These are phyloP conservation scores for Drosophila orena DNA, from an alignment of 1,140 invertebrate genomes.

Conservation along the genomic window DNA sequence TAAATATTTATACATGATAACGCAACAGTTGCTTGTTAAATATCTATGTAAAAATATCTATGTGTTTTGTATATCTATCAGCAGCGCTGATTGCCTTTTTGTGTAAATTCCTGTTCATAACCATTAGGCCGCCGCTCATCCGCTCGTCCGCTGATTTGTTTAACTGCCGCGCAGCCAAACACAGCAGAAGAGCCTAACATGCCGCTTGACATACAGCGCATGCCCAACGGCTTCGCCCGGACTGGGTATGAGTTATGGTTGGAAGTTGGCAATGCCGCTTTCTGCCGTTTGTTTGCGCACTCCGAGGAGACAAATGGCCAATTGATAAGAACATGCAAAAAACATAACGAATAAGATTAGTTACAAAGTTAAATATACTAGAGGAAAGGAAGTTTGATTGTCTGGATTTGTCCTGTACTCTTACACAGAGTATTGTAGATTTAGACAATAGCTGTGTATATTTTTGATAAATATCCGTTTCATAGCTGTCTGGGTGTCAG, in stretches of 20 bases:
- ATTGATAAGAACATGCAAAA: conserved; percentile 46
- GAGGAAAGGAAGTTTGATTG: too few species aligned
- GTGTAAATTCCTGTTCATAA: conserved; percentile 65
- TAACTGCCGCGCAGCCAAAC: conserved; percentile 9
- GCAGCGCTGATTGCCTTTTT: conserved; percentile 68
- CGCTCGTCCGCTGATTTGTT: neutral
- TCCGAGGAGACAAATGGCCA: conserved; percentile 58
- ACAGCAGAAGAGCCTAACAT: too few species aligned
- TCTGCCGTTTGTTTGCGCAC: conserved; percentile 50
- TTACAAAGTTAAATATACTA: too few species aligned
- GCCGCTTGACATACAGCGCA: conserved; percentile 27
- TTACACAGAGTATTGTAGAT: too few species aligned
- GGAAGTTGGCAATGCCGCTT: conserved; percentile 24
- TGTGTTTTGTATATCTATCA: conserved; percentile 63
- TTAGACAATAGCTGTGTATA: too few species aligned
- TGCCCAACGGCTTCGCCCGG: conserved; percentile 24
- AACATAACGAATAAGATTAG: too few species aligned
- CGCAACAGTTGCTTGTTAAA: conserved; percentile 33
- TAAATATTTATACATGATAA: conserved; percentile 69
- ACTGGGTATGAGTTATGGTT: conserved; percentile 25
- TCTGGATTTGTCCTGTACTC: too few species aligned
- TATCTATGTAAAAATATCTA: neutral
- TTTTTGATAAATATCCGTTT: too few species aligned
- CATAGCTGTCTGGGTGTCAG: too few species aligned
- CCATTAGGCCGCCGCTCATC: conserved; percentile 8